A percentile compares a stretch with the other conserved stretches of the same genome.
Conservation (phyloP, 2,888 invertebrate genomes). For the Lasioglossum calceatum region DNA sequence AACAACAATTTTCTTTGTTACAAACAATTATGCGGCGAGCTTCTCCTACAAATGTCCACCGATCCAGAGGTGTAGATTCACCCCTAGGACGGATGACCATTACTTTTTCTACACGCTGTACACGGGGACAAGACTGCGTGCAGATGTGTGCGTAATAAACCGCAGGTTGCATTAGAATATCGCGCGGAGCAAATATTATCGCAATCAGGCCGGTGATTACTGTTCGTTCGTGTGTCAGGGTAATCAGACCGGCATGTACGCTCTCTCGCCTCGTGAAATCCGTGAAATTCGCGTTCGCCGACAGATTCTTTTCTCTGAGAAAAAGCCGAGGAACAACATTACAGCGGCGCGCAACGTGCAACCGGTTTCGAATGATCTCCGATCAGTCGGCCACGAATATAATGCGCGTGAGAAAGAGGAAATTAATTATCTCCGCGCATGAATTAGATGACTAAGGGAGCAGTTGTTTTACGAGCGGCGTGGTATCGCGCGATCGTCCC, state of each 20-base stretch:
- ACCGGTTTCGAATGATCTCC: conserved; percentile 14
- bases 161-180: conserved; percentile 45
- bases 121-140: background rate
- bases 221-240: conserved; percentile 44
- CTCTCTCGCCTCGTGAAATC: background rate
- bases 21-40: too few species aligned
- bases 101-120: too few species aligned
- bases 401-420: conserved; percentile 29
- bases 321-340: background rate
- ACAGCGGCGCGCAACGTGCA: background rate
- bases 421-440: conserved; percentile 30
- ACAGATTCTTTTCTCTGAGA: background rate
- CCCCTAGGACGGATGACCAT: too few species aligned
- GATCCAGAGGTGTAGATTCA: too few species aligned
- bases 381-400: conserved; percentile 28
- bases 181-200: conserved; percentile 55
- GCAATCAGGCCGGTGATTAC: conserved; percentile 55
- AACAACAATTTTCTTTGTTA: too few species aligned
- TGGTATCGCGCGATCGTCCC: conserved; percentile 23
- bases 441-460: background rate
- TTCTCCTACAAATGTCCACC: too few species aligned
- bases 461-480: background rate
- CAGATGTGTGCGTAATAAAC: conserved; percentile 15
- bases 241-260: conserved; percentile 27
- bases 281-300: conserved; percentile 25